Evolutionary conservation across 2,888 invertebrate genomes (phyloP), one percentile per base, ranked within the genome.

Genomic region (Pegoplata infirma): DNA sequence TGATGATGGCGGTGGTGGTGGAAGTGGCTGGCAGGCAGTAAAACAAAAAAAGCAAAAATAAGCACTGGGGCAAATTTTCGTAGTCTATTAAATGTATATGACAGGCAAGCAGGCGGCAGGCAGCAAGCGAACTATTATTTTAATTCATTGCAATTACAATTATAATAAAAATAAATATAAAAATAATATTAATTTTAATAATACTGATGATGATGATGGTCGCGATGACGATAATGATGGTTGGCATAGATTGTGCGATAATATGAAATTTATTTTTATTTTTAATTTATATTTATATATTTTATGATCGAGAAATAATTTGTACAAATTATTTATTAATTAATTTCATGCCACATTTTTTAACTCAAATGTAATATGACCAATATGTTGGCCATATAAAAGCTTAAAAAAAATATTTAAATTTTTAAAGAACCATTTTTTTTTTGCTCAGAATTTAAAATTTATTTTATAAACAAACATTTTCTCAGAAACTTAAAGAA

Each of bases 71-170:
- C 23, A 59, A 5, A 69, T 46, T 71, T 64, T 58, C 12, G 36
- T 40, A 40, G 49, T 40, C 17, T 17, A 56, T 55, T 32, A 23
- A 25, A 58, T 17, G n/a, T 16, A 59, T 44, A 17, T 59, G 36
- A 40, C 49, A 44, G 66, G 7, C 14, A 25, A 25, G 19, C 23
- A 17, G 36, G 14, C 32, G 47, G 53, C 25, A 14, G 49, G 12
- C 51, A 71, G 69, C 58, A 71, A 66, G 21, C 40, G 44, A 68
- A 73, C 73, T 77, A 77, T 68, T 73, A 78, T 64, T 78, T 78
- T 64, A 69, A 78, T 78, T 78, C 78, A 73, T 78, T 78, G 64
- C 53, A 46, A 74, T 74, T 78, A 69, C 73, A 59, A 73, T 73
- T 78, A 73, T 73, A 77, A 72, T 72, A 72, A 77, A 64, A 63